A percentile compares a stretch with the other conserved stretches of the same genome.
Conservation (phyloP, 2,113 vertebrate genomes). For the Casuarius casuarius region DNA sequence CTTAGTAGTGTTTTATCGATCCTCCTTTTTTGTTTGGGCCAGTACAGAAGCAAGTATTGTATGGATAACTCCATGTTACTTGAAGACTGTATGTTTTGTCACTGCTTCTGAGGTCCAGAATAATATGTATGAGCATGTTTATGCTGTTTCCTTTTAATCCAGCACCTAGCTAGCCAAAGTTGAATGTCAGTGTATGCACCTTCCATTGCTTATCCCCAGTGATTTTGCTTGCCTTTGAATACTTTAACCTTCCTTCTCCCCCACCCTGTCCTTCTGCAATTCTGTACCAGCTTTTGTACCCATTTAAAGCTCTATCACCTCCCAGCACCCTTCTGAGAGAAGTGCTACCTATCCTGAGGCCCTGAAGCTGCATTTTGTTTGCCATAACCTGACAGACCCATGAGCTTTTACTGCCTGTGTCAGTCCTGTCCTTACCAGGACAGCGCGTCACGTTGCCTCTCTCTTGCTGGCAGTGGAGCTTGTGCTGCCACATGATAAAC, state of each 20-base stretch:
- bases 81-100: background rate
- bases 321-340: background rate
- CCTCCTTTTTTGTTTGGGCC: background rate
- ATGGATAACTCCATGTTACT: background rate
- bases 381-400: background rate
- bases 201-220: constrained; percentile 32
- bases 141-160: background rate
- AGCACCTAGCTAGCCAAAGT: background rate
- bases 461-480: background rate
- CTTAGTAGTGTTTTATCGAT: background rate
- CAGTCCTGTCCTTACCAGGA: background rate
- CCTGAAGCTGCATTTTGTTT: background rate
- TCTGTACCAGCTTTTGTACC: background rate
- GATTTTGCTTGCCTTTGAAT: constrained; percentile 25
- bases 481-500: background rate
- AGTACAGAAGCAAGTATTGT: background rate
- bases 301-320: background rate
- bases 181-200: background rate
- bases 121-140: background rate
- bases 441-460: background rate
- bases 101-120: background rate
- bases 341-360: background rate
- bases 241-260: constrained; percentile 17
- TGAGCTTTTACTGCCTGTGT: background rate
- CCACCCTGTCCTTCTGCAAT: background rate